Percentiles rank a stretch among this genome's conserved stretches.
phyloP scores from a whole-genome alignment of 2,797 vertebrate species.

The Trachops cirrhosus region DNA sequence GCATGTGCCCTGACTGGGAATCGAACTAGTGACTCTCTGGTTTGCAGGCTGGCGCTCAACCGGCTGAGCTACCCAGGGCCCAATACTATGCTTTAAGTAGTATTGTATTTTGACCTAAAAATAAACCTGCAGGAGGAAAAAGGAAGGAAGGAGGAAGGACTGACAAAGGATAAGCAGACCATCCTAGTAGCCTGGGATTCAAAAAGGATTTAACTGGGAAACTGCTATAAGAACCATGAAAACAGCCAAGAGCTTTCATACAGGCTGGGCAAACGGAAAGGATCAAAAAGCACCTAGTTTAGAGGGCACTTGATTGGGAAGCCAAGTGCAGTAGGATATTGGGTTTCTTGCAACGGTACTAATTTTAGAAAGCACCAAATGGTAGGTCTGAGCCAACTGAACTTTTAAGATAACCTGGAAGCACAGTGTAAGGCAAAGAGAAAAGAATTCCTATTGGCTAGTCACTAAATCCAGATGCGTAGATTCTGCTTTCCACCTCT shows the following conservation, averaged over 20 bases:
- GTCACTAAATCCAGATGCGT: background rate
- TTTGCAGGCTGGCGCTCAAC: too few relatives aligned
- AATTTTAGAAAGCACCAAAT: constrained; percentile 56
- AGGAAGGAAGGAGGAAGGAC: background rate
- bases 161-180: background rate
- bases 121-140: background rate
- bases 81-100: too few relatives aligned
- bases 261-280: background rate
- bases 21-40: too few relatives aligned
- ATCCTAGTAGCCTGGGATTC: background rate
- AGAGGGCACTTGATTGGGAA: background rate
- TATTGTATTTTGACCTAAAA: background rate
- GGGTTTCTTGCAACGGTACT: constrained; percentile 27
- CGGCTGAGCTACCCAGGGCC: too few relatives aligned
- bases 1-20: too few relatives aligned
- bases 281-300: background rate
- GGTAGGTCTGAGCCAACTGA: background rate
- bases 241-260: background rate
- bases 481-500: background rate
- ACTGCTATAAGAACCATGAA: background rate
- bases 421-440: background rate
- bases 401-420: constrained; percentile 26
- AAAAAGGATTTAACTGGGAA: background rate
- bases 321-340: background rate
- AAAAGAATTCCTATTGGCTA: background rate